Conservation (phyloP, 2,888 invertebrate genomes). For the Drosophila incognita region DNA sequence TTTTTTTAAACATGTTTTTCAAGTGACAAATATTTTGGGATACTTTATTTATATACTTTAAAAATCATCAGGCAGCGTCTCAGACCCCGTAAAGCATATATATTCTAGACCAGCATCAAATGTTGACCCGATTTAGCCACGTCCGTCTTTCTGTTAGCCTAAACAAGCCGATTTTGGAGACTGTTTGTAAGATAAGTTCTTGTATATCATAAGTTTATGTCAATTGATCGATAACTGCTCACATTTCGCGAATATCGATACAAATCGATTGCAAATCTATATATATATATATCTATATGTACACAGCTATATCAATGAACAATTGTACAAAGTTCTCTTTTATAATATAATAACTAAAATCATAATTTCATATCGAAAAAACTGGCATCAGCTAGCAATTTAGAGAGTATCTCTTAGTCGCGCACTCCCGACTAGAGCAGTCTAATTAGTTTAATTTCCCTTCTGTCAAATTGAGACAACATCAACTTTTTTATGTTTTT, state of each 20-base stretch:
- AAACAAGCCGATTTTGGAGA: rapidly evolving
- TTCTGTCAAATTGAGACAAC: not conserved
- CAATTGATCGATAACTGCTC: not conserved
- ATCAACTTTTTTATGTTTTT: not conserved
- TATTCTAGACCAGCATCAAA: not conserved
- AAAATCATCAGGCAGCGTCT: not conserved
- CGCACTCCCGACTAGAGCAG: not conserved
- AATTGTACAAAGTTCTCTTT: not conserved
- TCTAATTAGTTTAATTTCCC: not conserved
- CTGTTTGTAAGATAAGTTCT: rapidly evolving
- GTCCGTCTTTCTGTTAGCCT: not conserved
- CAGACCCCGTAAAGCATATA: not conserved
- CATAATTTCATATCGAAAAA: no score
- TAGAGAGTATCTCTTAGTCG: not conserved
- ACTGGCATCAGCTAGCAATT: not conserved
- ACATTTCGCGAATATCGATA: not conserved
- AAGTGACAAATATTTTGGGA: not conserved
- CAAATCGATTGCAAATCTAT: not conserved
- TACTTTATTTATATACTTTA: not conserved
- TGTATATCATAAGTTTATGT: not conserved
- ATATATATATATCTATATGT: not conserved
- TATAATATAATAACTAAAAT: no score
- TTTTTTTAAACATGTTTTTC: not conserved
- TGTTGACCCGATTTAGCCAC: not conserved
- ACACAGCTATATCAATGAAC: rapidly evolving